Evolutionary conservation across 2,113 vertebrate species (phyloP), one percentile per base, ranked within the genome.

Genomic region (Nematolebias whitei): DNA sequence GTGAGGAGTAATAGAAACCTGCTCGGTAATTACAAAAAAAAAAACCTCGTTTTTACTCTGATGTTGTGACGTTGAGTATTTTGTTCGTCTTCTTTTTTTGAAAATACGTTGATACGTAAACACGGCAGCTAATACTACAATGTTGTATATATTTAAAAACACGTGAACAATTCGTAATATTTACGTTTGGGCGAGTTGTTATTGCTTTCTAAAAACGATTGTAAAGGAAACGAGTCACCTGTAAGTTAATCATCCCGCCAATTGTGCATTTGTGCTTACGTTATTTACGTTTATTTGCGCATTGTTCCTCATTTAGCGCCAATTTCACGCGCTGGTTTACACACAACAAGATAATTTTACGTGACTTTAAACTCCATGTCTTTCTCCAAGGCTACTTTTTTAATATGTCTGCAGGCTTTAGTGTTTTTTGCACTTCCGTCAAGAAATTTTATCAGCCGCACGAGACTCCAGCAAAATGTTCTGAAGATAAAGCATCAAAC

Each of bases 221-320:
- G 1, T 47, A 1, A 20, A 12, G 20, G 14, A 45, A 7, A 12
- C 39, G n/a, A 57, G 35, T 60, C 16, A 12, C 13, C 47, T 22
- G 8, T 32, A 8, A 43, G 22, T 8, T 49, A 18, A 12, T 50
- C 43, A 58, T 82, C 78, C 83, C 87, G 83, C 85, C 83, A 80
- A 68, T 70, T 81, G 59, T 23, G 38, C 20, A 11, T 48, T 71
- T 19, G n/a, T n/a, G 26, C 20, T 14, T 6, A n/a, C 1, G n/a
- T 20, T 5, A 12, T 1, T 50, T 61, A 38, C 24, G 24, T n/a
- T 32, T 44, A 40, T 38, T 14, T 61, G 18, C 26, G 8, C 15
- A 7, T 10, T 26, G 22, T 19, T 15, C 12, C n/a, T 26, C 2
- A 8, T n/a, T 54, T 54, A 29, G 14, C 24, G 23, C 24, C 16